phyloP scores from a whole-genome alignment of 2,888 invertebrate genomes.

The Synergus laeviventris region DNA sequence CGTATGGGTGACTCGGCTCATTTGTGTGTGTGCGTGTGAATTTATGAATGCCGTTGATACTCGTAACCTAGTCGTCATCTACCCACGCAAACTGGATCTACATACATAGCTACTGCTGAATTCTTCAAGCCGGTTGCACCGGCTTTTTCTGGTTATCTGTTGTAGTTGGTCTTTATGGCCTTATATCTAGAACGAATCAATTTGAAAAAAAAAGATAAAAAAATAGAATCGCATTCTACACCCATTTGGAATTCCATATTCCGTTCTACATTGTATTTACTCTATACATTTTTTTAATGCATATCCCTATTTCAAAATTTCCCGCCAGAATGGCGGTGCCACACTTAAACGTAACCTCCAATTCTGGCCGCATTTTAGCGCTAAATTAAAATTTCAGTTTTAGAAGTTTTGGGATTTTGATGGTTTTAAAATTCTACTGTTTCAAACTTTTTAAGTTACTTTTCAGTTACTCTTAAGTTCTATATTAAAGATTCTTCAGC shows the following conservation, averaged over 20 bases:
- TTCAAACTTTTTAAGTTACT: too few relatives aligned
- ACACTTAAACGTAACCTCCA: too few relatives aligned
- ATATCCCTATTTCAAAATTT: too few relatives aligned
- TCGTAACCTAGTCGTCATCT: conserved; percentile 54
- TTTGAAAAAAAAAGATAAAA: conserved; percentile 3
- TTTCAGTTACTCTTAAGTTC: too few relatives aligned
- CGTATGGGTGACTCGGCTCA: not conserved
- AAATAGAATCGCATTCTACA: not conserved
- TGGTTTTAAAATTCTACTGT: too few relatives aligned
- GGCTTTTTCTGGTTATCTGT: conserved; percentile 28
- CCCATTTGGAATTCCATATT: not conserved
- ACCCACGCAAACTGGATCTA: conserved; percentile 50
- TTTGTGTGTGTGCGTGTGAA: not conserved
- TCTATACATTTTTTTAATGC: too few relatives aligned
- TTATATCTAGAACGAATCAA: not conserved
- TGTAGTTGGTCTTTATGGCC: conserved; percentile 7
- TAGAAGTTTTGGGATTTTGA: too few relatives aligned
- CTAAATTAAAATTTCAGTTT: too few relatives aligned
- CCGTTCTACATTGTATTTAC: too few relatives aligned
- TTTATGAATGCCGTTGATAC: conserved; percentile 26
- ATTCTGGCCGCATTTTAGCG: too few relatives aligned
- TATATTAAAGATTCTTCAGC: too few relatives aligned
- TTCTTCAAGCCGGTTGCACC: conserved; percentile 32
- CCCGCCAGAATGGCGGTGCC: too few relatives aligned
- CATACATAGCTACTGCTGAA: conserved; percentile 16